These are phyloP conservation scores for Rhodeus uyekii DNA, from an alignment of 2,797 vertebrate species.

Conservation along the genomic window DNA sequence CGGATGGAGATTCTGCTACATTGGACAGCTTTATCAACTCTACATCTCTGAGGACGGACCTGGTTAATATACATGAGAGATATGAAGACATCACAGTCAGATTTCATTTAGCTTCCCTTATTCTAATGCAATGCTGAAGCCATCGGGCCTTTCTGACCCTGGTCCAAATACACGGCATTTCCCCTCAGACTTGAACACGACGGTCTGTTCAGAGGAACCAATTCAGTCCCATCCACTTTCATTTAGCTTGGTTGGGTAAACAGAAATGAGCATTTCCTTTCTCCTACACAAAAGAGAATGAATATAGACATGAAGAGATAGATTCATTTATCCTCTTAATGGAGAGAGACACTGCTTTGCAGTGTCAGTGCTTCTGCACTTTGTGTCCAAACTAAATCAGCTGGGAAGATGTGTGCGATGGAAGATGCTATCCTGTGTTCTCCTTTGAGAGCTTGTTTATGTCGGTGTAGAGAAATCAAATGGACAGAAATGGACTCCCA, in stretches of 20 bases:
- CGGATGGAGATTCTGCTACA: background rate
- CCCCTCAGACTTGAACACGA: constrained; percentile 49
- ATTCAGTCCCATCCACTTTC: constrained; percentile 48
- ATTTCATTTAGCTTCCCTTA: constrained; percentile 16
- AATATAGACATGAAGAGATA: constrained; percentile 67
- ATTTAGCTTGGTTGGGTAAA: constrained; percentile 40
- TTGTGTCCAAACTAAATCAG: constrained; percentile 48
- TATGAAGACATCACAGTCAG: constrained; percentile 31
- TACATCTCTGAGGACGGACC: constrained; percentile 1
- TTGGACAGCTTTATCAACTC: constrained; percentile 16
- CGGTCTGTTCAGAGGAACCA: constrained; percentile 21
- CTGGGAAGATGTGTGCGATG: constrained; percentile 11
- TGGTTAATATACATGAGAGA: constrained; percentile 23
- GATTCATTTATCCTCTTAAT: constrained; percentile 69
- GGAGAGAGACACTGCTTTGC: constrained; percentile 52
- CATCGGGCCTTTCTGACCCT: constrained; percentile 2
- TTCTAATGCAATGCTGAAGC: background rate
- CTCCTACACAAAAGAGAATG: constrained; percentile 58
- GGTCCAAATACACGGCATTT: constrained; percentile 17
- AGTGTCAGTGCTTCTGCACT: constrained; percentile 23
- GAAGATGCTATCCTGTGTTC: background rate
- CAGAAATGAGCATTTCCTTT: constrained; percentile 51
- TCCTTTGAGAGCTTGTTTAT: constrained; percentile 42
- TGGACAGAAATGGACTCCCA: background rate
- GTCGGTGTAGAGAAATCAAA: constrained; percentile 5